Evolutionary conservation across 2,888 invertebrate species (phyloP), one percentile per base, ranked within the genome.

Genomic region (Epistrophella euchroma): DNA sequence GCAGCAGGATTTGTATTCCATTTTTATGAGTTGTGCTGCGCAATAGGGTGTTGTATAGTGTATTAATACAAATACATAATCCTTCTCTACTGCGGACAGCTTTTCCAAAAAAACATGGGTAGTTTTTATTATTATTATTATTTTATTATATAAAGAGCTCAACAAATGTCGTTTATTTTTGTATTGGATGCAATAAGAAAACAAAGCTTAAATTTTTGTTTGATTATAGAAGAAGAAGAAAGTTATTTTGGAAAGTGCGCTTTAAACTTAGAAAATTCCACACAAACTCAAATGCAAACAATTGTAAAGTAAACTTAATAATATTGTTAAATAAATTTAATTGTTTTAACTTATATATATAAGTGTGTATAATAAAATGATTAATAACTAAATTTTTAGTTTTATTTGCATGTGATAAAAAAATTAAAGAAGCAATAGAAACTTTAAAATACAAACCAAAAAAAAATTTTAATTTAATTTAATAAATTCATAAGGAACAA

Each of bases 91-190:
- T 28, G 28, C 28, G 6, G 28, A 28, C 1, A 32, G 9, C 7
- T 5, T 32, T 32, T 32, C 9, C 32, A 32, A 32, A 32, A 32
- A 32, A 32, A 32, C 32, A 32, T 9, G 32, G 32, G 32, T 32
- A 32, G 32, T 0, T 32, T 7, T 28, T 28, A 28, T 25, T 25
- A 25, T 25, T 25, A 25, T 25, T 28, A 28, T 32, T 32, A 32
- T 9, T n/a, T n/a, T 5, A 28, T 28, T 28, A 15, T 62, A 19
- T 66, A 64, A 64, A 56, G 64, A 81, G 81, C 64, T 76, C 70
- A 81, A 73, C 19, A 75, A 52, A 64, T 81, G 62, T 74, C 32
- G 68, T 74, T n/a, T 80, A 62, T 68, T 62, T 74, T 68, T 80
- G 75, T 80, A 22, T 66, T 45, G 66, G 40, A 79, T 80, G 80